Percentiles rank a stretch among this genome's conserved stretches.
Conservation (phyloP, 2,797 vertebrate species). For the Tamandua tetradactyla region DNA sequence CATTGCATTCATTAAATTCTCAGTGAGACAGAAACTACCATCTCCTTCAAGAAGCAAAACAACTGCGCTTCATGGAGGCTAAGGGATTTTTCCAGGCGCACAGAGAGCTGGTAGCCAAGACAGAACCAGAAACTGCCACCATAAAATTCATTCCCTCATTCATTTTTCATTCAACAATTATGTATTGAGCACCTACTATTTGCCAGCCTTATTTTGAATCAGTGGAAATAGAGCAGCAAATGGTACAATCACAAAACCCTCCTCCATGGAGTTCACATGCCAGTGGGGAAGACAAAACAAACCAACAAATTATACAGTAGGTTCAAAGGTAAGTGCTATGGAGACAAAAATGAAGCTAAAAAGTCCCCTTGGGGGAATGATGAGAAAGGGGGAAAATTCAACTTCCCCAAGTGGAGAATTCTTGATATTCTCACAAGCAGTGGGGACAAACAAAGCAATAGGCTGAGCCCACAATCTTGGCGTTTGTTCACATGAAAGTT, state of each 20-base stretch:
- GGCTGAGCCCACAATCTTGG: too few relatives aligned
- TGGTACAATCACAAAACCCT: not conserved
- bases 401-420: too few relatives aligned
- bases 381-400: too few relatives aligned
- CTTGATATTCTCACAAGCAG: too few relatives aligned
- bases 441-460: too few relatives aligned
- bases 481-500: too few relatives aligned
- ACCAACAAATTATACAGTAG: not conserved
- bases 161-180: not conserved
- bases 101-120: not conserved
- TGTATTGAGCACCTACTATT: not conserved
- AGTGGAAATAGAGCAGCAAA: not conserved
- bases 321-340: not conserved
- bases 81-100: not conserved
- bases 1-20: constrained; percentile 29
- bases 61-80: not conserved
- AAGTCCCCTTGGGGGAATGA: too few relatives aligned
- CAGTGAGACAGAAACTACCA: not conserved
- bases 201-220: not conserved
- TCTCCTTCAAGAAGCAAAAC: not conserved
- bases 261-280: not conserved
- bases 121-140: not conserved
- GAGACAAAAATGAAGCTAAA: not conserved
- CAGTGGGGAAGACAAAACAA: not conserved
- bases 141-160: not conserved